A percentile compares a stretch with the other conserved stretches of the same genome.
These are phyloP conservation scores for Microtus montanus DNA, from an alignment of 2,113 vertebrate genomes.

Conservation along the genomic window DNA sequence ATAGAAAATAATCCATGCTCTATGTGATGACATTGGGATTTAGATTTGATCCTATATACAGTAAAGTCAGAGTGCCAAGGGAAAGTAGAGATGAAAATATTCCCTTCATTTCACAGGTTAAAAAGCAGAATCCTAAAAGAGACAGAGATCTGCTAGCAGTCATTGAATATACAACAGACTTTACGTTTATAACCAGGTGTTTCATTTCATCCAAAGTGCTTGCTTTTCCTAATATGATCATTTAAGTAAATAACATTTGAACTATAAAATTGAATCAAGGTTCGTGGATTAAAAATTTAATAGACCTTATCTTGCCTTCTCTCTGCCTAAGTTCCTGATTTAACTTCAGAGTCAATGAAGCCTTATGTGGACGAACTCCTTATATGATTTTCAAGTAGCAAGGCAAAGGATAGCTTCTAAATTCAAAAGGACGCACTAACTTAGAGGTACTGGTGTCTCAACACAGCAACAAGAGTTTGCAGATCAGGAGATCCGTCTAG, in stretches of 20 bases:
- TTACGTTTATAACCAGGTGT: not conserved
- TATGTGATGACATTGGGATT: not conserved
- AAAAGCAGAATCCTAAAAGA: not conserved
- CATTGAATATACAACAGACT: not conserved
- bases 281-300: constrained; percentile 22
- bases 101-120: not conserved
- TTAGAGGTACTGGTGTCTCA: not conserved
- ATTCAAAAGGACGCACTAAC: constrained; percentile 2
- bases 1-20: not conserved
- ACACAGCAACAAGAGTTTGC: not conserved
- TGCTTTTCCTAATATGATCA: not conserved
- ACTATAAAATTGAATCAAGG: not conserved
- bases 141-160: not conserved
- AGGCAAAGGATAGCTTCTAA: not conserved
- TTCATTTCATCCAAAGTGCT: not conserved
- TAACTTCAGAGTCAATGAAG: not conserved
- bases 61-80: not conserved
- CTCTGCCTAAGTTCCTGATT: not conserved
- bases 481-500: constrained; percentile 18
- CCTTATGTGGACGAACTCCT: not conserved
- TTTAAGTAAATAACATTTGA: constrained; percentile 1
- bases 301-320: constrained; percentile 8
- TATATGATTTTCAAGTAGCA: constrained; percentile 12
- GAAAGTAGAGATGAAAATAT: not conserved
- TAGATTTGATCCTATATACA: not conserved